Percentiles rank a stretch among this genome's conserved stretches.
phyloP scores from a whole-genome alignment of 37 sponge, comb jelly and placozoan genomes.

The Oopsacas minuta region DNA sequence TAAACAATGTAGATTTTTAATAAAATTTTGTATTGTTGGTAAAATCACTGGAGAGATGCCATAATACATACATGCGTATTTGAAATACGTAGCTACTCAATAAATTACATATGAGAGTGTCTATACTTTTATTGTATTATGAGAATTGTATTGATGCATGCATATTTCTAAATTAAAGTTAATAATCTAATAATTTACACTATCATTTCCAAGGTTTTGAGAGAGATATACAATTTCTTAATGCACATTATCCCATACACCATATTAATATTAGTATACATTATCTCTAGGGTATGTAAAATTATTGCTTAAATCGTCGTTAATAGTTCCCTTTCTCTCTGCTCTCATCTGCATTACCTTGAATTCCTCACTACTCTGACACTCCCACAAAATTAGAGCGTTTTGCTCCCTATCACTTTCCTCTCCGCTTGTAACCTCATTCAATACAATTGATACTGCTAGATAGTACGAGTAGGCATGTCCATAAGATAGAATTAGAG shows the following conservation, averaged over 20 bases:
- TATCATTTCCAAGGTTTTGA: too few relatives aligned
- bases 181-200: too few relatives aligned
- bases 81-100: neutral
- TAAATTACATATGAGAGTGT: neutral
- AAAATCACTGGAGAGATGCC: too few relatives aligned
- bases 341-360: neutral
- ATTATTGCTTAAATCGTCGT: neutral
- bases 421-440: neutral
- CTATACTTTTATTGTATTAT: too few relatives aligned
- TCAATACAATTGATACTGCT: neutral
- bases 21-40: too few relatives aligned
- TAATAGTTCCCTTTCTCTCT: neutral
- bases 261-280: neutral
- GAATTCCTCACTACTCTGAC: constrained; percentile 11
- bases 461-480: neutral
- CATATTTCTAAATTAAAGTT: too few relatives aligned
- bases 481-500: neutral
- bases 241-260: too few relatives aligned
- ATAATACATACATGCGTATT: neutral
- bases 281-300: too few relatives aligned
- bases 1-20: too few relatives aligned
- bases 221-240: too few relatives aligned
- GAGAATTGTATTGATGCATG: too few relatives aligned
- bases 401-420: neutral
- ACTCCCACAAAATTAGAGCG: neutral